phyloP scores from a whole-genome alignment of 2,797 vertebrate species.

The Hippoglossus hippoglossus region DNA sequence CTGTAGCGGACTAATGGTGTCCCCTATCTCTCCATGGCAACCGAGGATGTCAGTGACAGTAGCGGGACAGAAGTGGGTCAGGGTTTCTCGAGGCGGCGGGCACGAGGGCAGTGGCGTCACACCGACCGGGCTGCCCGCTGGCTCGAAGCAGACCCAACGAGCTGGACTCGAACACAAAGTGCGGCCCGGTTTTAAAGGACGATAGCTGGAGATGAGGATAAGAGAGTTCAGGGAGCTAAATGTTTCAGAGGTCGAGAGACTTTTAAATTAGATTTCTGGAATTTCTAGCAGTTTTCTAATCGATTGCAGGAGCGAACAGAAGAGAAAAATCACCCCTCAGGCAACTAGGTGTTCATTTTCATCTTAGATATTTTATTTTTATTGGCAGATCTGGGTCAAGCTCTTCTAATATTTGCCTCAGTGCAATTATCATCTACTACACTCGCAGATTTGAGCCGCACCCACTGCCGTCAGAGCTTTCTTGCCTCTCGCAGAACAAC shows the following conservation, averaged over 20 bases:
- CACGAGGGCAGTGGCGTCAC: slow-evolving; percentile 37
- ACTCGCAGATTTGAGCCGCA: slow-evolving; percentile 40
- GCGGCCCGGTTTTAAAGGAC: background rate
- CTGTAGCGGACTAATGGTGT: slow-evolving; percentile 28
- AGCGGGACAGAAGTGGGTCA: slow-evolving; percentile 55
- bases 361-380: slow-evolving; percentile 18
- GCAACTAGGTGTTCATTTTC: slow-evolving; percentile 9
- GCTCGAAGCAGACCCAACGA: slow-evolving; percentile 12
- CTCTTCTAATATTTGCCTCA: slow-evolving; percentile 20
- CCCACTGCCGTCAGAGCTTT: slow-evolving; percentile 20
- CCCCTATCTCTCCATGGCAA: slow-evolving; percentile 61
- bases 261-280: background rate
- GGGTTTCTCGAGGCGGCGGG: slow-evolving; percentile 41
- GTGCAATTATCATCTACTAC: slow-evolving; percentile 14
- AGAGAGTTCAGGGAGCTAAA: slow-evolving; percentile 9
- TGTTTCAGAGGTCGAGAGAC: background rate
- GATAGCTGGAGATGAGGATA: background rate
- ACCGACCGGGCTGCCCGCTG: slow-evolving; percentile 29
- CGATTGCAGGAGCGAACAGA: slow-evolving; percentile 12
- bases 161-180: slow-evolving; percentile 13
- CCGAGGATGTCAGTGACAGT: slow-evolving; percentile 52
- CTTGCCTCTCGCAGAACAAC: slow-evolving; percentile 23
- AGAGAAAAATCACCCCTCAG: background rate
- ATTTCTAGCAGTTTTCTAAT: slow-evolving; percentile 14
- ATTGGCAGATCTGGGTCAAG: slow-evolving; percentile 23